Evolutionary conservation across 2,113 vertebrate species (phyloP).

Genomic region (Hippocampus mohnikei): DNA sequence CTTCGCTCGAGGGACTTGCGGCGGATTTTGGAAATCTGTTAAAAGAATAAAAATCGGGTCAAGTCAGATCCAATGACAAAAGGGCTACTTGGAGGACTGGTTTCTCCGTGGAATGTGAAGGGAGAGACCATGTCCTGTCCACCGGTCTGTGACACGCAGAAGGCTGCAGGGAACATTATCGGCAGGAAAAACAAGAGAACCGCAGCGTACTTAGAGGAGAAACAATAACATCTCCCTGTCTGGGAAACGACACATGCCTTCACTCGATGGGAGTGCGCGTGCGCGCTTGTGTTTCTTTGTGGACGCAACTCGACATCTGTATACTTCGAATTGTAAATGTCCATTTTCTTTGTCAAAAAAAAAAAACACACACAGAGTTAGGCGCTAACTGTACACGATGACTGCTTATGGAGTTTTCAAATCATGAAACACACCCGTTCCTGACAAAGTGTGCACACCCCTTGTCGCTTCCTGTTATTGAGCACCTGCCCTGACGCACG

Average conservation of each 20-base stretch:
- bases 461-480: conserved; percentile 77
- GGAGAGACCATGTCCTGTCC: conserved; percentile 32
- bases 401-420: conserved; percentile 26
- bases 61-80: not conserved
- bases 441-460: conserved; percentile 69
- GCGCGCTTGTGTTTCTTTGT: too few species aligned
- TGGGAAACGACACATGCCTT: conserved; percentile 55
- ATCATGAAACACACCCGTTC: conserved; percentile 67
- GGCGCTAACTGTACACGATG: not conserved
- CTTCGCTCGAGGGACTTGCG: conserved; percentile 83
- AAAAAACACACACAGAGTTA: not conserved
- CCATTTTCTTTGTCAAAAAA: not conserved
- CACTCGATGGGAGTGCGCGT: not conserved
- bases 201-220: conserved; percentile 53
- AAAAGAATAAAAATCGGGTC: conserved; percentile 12
- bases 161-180: conserved; percentile 58
- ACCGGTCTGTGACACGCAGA: conserved; percentile 50
- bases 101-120: conserved; percentile 17
- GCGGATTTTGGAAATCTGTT: conserved; percentile 84
- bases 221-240: conserved; percentile 63
- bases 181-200: conserved; percentile 71
- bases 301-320: too few species aligned
- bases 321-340: not conserved
- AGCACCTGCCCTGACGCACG: conserved; percentile 75
- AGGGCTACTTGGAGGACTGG: conserved; percentile 3